Evolutionary conservation across 2,797 vertebrate genomes (phyloP), one percentile per base, ranked within the genome.

Genomic region (Halcyon smyrnensis): DNA sequence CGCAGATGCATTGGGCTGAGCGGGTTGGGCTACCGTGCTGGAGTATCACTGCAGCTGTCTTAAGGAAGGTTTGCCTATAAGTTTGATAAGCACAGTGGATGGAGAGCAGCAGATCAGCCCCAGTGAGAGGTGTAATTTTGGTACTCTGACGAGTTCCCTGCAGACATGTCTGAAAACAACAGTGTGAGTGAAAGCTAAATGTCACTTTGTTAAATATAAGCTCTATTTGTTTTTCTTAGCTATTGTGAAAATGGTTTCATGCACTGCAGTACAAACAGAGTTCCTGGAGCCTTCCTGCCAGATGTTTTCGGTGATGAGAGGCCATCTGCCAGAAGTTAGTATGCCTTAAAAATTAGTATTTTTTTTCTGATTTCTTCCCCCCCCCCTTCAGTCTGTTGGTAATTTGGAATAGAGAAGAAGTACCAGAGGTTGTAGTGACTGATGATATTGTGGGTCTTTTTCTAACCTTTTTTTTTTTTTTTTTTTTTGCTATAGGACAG

Each of bases 181-280:
- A 23, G 15, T 0, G 0, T 24, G 46, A 87, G 37, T 27, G n/a
- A 84, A 91, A 70, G 16, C 43, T 76, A n/a, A 53, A 65, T 63
- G 77, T 75, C 23, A 43, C 56, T 92, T 87, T 5, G 30, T 94
- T 93, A 84, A 93, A 65, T 64, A 57, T 39, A 85, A 62, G 6
- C 19, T 64, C 41, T 84, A 3, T 75, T 89, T n/a, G 80, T 50
- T 97, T 84, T 96, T 80, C 96, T 48, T 87, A 99, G 99, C 97
- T 98, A 99, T 97, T 99, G 99, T 92, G 99, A 99, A 97, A 98
- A 99, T 1, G 99, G 99, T 39, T 96, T 98, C 89, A 99, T 99
- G 99, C 98, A 95, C 81, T 99, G 99, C 74, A 99, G 98, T 91
- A 97, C 98, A 11, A 97, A 96, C 32, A 98, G 98, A 91, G 85